phyloP scores from a whole-genome alignment of 2,888 invertebrate species.

The Drosophila multiciliata region DNA sequence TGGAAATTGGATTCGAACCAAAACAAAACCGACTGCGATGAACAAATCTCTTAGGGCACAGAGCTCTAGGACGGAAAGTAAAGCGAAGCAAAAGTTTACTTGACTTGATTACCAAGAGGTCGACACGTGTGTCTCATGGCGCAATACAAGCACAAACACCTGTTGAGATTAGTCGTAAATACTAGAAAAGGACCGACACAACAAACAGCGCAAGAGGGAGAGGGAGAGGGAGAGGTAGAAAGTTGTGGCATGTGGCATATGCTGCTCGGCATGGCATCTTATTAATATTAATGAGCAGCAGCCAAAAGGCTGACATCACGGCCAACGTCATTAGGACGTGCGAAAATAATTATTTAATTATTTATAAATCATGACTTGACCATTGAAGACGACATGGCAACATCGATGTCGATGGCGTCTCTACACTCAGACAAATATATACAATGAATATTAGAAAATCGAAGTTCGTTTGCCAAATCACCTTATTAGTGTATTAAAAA shows the following conservation, averaged over 20 bases:
- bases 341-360: slow-evolving; percentile 80
- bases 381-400: slow-evolving; percentile 24
- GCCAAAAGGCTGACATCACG: slow-evolving; percentile 48
- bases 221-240: not conserved
- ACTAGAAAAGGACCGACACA: not conserved
- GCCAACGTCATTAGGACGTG: slow-evolving; percentile 70
- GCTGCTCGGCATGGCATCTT: slow-evolving; percentile 43
- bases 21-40: slow-evolving; percentile 40
- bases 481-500: not conserved
- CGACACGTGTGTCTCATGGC: slow-evolving; percentile 61
- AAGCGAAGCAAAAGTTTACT: slow-evolving; percentile 44
- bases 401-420: slow-evolving; percentile 6
- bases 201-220: not conserved
- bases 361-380: slow-evolving; percentile 76
- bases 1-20: slow-evolving; percentile 73
- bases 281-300: slow-evolving; percentile 76
- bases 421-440: not conserved
- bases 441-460: not conserved
- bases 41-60: slow-evolving; percentile 13
- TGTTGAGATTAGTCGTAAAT: slow-evolving; percentile 56
- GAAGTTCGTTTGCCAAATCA: not conserved
- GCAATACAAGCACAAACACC: slow-evolving; percentile 53
- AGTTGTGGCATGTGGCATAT: slow-evolving; percentile 26
- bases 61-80: slow-evolving; percentile 25
- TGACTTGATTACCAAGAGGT: slow-evolving; percentile 66